phyloP scores from a whole-genome alignment of 1,140 invertebrate genomes.

The Trialeurodes vaporariorum region DNA sequence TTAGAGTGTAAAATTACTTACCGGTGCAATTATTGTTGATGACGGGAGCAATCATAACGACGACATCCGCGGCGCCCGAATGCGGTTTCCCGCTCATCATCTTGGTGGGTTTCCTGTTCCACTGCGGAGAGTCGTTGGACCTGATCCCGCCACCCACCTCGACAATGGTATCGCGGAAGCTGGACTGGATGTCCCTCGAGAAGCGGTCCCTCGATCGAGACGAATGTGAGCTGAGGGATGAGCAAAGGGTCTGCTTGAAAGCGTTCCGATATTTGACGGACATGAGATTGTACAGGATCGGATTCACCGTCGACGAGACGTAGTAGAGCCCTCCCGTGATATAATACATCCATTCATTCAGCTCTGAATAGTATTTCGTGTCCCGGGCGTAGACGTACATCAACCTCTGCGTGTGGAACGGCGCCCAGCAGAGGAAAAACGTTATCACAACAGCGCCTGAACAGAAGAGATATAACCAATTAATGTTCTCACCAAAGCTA shows the following conservation, averaged over 20 bases:
- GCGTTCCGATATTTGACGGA: conserved; percentile 70
- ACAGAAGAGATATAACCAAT: conserved; percentile 32
- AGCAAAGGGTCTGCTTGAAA: conserved; percentile 58
- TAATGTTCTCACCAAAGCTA: too few species aligned
- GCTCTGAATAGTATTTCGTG: conserved; percentile 44
- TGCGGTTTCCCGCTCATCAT: neutral
- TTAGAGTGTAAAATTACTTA: too few species aligned
- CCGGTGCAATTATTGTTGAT: too few species aligned
- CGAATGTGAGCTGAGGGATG: conserved; percentile 26
- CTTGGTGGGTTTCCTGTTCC: conserved; percentile 10
- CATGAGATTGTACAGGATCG: conserved; percentile 86
- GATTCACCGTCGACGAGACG: conserved; percentile 78
- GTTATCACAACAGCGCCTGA: conserved; percentile 87
- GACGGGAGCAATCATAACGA: neutral
- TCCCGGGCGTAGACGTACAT: conserved; percentile 56
- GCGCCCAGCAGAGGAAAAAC: conserved; percentile 96
- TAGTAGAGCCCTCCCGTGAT: conserved; percentile 74
- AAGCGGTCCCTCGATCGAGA: conserved; percentile 3
- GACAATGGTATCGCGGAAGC: conserved; percentile 18
- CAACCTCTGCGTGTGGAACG: conserved; percentile 84
- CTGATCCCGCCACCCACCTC: conserved; percentile 7
- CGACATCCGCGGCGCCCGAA: neutral
- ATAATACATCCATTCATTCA: conserved; percentile 70
- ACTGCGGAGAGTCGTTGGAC: conserved; percentile 10
- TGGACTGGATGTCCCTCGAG: conserved; percentile 21